Percentiles rank a stretch among this genome's conserved stretches.
Evolutionary conservation across 2,113 vertebrate genomes (phyloP).

Genomic region (Varanus komodoensis): DNA sequence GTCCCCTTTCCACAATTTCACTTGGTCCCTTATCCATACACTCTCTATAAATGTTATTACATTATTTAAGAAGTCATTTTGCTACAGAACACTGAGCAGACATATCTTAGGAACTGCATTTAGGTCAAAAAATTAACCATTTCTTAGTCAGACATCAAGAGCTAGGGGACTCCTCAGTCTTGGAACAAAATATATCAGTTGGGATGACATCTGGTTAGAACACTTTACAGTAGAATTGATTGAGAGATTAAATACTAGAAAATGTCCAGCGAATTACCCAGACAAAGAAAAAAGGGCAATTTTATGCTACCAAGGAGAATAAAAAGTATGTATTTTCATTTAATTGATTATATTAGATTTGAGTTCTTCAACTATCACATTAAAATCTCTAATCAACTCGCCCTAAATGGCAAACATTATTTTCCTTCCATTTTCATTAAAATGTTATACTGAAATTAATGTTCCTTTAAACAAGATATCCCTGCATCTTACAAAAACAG

Average conservation of each 20-base stretch:
- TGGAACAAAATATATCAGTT: constrained; percentile 23
- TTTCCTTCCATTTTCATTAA: neutral
- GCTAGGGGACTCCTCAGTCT: neutral
- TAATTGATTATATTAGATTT: neutral
- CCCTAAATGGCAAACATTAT: neutral
- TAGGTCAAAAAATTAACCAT: constrained; percentile 64
- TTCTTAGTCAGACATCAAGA: constrained; percentile 42
- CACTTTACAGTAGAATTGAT: constrained; percentile 2
- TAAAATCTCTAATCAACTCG: constrained; percentile 29
- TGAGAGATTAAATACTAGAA: constrained; percentile 32
- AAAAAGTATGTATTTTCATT: constrained; percentile 17
- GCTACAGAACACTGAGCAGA: constrained; percentile 62
- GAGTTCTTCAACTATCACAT: constrained; percentile 6
- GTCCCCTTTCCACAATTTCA: constrained; percentile 10
- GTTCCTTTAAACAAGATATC: neutral
- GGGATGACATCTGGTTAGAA: neutral
- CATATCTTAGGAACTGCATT: constrained; percentile 46
- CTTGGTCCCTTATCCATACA: constrained; percentile 36
- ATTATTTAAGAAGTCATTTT: constrained; percentile 62
- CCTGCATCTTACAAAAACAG: constrained; percentile 15
- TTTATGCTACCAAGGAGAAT: neutral
- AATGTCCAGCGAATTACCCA: constrained; percentile 24
- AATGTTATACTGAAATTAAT: neutral
- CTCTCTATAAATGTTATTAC: constrained; percentile 21
- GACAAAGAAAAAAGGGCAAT: constrained; percentile 1